Evolutionary conservation across 2,113 vertebrate genomes (phyloP), one percentile per base, ranked within the genome.

Genomic region (Mixornis gularis): DNA sequence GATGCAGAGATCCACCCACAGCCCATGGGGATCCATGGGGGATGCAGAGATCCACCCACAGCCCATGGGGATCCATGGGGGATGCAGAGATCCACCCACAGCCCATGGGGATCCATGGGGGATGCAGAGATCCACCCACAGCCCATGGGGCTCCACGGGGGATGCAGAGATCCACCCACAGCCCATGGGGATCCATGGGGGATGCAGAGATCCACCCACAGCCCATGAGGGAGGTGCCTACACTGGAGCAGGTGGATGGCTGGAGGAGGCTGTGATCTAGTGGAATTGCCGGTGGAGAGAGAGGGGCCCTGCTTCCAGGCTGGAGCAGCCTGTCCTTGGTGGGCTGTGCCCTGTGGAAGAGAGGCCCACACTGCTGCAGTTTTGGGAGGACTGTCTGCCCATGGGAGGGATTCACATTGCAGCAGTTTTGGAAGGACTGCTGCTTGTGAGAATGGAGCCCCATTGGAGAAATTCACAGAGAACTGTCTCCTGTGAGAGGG

Each of bases 231-330:
- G 9, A 30, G 8, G 26, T 52, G 13, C 13, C 13, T 13, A 3
- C 2, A 4, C 13, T 0, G 1, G 32, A 71, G 21, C 0, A 0
- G 13, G 21, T 17, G 32, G 21, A 13, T 71, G 13, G 13, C 20
- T 62, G 66, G 32, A 9, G 32, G 17, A 17, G 79, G 11, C 40
- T 46, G 22, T 18, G 58, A 38, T 72, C 17, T 58, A 17, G 40
- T 36, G 38, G 36, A 0, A 34, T 16, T 43, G 3, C 3, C 0
- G 0, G 5, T 3, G 26, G 26, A 36, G 79, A 25, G 16, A 46
- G 22, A 13, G 7, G 13, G 17, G 19, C n/a, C 13, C 6, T 53
- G 27, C 22, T 46, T 7, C 32, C 41, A 41, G 41, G 41, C 41
- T 53, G n/a, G 13, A n/a, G 48, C n/a, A n/a, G 27, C 48, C 48